Percentiles rank a stretch among this genome's conserved stretches.
phyloP scores from a whole-genome alignment of 2,888 invertebrate genomes.

The Agrochola macilenta region DNA sequence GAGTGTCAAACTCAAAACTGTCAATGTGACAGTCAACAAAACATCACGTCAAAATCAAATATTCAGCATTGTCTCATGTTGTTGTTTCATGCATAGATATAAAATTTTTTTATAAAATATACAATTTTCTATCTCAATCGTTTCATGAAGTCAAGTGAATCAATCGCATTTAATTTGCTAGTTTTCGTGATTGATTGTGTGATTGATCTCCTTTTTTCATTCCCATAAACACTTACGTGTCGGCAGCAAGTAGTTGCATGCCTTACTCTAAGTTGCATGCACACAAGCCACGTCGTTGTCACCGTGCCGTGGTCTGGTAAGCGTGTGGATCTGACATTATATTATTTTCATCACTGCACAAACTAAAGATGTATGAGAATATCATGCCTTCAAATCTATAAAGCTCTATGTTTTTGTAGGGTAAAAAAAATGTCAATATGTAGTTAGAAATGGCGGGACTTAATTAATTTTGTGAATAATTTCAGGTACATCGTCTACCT shows the following conservation, averaged over 20 bases:
- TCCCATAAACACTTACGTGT: too few relatives aligned
- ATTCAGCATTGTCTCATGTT: too few relatives aligned
- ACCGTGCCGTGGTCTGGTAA: not conserved
- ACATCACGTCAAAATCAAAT: too few relatives aligned
- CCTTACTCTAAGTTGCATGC: too few relatives aligned
- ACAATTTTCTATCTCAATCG: too few relatives aligned
- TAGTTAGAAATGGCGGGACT: not conserved
- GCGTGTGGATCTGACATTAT: not conserved
- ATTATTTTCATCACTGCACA: not conserved
- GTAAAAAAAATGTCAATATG: slow-evolving; percentile 1
- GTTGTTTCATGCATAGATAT: too few relatives aligned
- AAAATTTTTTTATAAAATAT: too few relatives aligned
- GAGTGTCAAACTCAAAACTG: not conserved
- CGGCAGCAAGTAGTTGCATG: not conserved
- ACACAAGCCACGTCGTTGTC: too few relatives aligned
- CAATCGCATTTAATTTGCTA: not conserved
- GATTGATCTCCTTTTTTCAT: not conserved
- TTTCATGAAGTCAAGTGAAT: not conserved
- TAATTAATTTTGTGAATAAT: not conserved
- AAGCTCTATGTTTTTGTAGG: not conserved
- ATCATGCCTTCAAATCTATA: not conserved
- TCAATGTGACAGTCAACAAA: not conserved
- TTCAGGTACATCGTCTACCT: not conserved
- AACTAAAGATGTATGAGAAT: not conserved
- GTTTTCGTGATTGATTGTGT: not conserved